A percentile compares a stretch with the other conserved stretches of the same genome.
Conservation (phyloP, 2,113 vertebrate genomes). For the Coptodon bakossiorum region DNA sequence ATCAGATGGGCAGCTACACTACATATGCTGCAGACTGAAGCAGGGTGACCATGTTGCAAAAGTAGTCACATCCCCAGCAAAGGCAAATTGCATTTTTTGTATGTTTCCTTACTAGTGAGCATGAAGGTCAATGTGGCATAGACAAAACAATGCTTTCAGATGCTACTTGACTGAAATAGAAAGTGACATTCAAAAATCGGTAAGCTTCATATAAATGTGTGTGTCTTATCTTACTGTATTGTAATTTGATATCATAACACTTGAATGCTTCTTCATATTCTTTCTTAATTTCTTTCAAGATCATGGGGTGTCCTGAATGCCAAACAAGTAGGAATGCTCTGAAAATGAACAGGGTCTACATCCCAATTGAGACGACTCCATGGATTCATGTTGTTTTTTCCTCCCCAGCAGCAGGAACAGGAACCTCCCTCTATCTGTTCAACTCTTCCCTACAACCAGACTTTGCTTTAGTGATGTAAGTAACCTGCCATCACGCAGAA, state of each 20-base stretch:
- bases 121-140: neutral
- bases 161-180: neutral
- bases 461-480: neutral
- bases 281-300: neutral
- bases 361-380: neutral
- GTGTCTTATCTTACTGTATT: neutral
- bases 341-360: neutral
- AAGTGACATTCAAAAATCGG: neutral
- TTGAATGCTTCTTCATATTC: neutral
- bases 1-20: neutral
- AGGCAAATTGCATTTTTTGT: neutral
- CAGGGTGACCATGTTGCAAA: neutral
- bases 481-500: neutral
- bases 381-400: neutral
- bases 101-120: neutral
- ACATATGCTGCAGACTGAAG: neutral
- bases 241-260: neutral
- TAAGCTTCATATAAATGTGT: neutral
- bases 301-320: neutral
- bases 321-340: neutral
- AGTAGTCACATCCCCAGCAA: neutral
- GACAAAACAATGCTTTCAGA: neutral
- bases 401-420: neutral
- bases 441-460: neutral
- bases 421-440: neutral